Percentiles rank a stretch among this genome's conserved stretches.
phyloP scores from a whole-genome alignment of 1,140 invertebrate species.

The Brachionus rotundiformis region DNA sequence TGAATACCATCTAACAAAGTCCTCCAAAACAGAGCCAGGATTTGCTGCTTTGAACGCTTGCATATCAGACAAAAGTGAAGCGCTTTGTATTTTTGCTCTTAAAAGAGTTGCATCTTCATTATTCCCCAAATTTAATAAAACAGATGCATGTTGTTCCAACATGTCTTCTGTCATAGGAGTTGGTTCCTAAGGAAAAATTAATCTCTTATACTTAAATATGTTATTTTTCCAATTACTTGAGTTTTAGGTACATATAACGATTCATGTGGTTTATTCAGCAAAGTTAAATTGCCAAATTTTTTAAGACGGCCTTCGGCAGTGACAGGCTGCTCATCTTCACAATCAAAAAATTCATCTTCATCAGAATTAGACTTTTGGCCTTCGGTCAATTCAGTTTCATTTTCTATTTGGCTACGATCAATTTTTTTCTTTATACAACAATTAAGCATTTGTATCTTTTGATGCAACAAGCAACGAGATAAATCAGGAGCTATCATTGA shows the following conservation, averaged over 20 bases:
- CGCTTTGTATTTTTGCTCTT: conserved; percentile 88
- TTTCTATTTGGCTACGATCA: conserved; percentile 62
- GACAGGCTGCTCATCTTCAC: conserved; percentile 66
- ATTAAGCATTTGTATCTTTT: conserved; percentile 93
- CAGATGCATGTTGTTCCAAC: conserved; percentile 85
- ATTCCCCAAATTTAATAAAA: conserved; percentile 69
- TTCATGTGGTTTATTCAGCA: conserved; percentile 58
- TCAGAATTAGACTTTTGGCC: conserved; percentile 54
- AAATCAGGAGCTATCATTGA: conserved; percentile 71
- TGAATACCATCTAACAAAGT: conserved; percentile 97
- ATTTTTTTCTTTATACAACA: conserved; percentile 82
- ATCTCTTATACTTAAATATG: conserved; percentile 11
- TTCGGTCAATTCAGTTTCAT: conserved; percentile 28
- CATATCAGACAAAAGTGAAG: conserved; percentile 92
- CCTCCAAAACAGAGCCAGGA: conserved; percentile 82
- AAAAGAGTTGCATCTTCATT: conserved; percentile 76
- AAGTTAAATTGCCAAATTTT: conserved; percentile 68
- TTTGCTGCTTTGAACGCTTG: conserved; percentile 98
- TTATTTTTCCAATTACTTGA: conserved; percentile 66
- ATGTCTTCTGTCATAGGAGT: conserved; percentile 96
- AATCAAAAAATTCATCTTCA: conserved; percentile 82
- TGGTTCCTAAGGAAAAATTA: conserved; percentile 69
- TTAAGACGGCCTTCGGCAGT: conserved; percentile 67
- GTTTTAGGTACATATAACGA: conserved; percentile 81
- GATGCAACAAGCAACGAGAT: conserved; percentile 84